These are phyloP conservation scores for Drosophila histrio DNA, from an alignment of 2,888 invertebrate species.

Conservation along the genomic window DNA sequence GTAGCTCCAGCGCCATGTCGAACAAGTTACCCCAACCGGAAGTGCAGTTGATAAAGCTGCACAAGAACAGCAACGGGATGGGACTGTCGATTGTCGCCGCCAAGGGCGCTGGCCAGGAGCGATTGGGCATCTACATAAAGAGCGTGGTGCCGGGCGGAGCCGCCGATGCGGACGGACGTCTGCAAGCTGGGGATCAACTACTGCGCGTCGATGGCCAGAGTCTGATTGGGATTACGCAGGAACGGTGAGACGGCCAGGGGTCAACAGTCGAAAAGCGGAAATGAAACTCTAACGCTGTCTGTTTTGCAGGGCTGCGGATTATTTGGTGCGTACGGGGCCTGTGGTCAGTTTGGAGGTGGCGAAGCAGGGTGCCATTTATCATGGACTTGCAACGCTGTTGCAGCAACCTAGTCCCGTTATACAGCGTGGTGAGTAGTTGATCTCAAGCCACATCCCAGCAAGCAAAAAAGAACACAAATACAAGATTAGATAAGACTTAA, in stretches of 20 bases:
- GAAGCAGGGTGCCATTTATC: conserved; percentile 98
- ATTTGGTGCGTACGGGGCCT: conserved; percentile 96
- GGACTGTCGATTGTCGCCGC: conserved; percentile 99
- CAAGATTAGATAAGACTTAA: conserved; percentile 36
- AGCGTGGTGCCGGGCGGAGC: conserved; percentile 98
- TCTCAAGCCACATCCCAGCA: conserved; percentile 29
- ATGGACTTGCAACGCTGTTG: conserved; percentile 96
- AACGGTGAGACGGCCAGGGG: conserved; percentile 86
- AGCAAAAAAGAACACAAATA: conserved; percentile 26
- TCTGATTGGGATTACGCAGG: conserved; percentile 93
- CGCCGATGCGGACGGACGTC: conserved; percentile 95
- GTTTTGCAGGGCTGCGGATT: conserved; percentile 93
- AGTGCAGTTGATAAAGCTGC: conserved; percentile 93
- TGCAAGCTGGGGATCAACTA: conserved; percentile 98
- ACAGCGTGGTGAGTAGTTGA: conserved; percentile 87
- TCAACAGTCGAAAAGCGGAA: background rate
- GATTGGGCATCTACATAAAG: conserved; percentile 98
- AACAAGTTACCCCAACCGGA: conserved; percentile 88
- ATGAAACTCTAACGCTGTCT: background rate
- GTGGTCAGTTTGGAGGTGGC: conserved; percentile 97
- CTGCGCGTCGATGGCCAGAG: conserved; percentile 98
- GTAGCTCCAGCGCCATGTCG: conserved; percentile 89
- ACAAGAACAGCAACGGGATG: conserved; percentile 98
- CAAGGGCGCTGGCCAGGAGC: conserved; percentile 92
- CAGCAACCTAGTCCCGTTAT: conserved; percentile 95